Base-by-base conservation (phyloP, 2,888 invertebrate genomes). In the Cremastobaeus sp. region DNA sequence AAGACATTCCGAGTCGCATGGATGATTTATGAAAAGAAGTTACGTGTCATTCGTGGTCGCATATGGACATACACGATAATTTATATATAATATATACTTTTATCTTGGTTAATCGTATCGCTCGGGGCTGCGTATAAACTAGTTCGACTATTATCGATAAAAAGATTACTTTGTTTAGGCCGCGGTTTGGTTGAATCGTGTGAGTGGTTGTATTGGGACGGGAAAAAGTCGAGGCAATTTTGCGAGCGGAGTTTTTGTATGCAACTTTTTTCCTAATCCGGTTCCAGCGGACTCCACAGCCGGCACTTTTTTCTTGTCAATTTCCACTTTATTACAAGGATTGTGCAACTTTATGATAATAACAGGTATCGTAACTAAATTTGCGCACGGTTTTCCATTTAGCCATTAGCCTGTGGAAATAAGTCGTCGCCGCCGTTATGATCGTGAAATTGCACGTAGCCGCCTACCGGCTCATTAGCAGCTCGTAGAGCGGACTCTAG, bases 361-460 rank as follows among this genome's bases (percentile, higher is more conserved):
- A 30, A 50, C 32, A 21, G 34, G 43, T 41, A 37, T 48, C 37
- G 20, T 34, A 48, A 39, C 48, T 66, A 48, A 57, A 68, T 66
- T 41, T 45, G 17, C 8, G 11, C 1, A 14, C 18, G 35, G 66
- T 48, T 66, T 48, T 32, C 30, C 39, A 15, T 21, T 25, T 21
- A 41, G 37, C 39, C 54, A 66, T 76, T 60, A 69, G 69, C 20
- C 68, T 34, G 47, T 48, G 41, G 66, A 74, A 72, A 66, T 66
- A 82, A 83, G 79, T 54, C 73, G 79, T 79, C 77, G 76, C 37
- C 21, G 17, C 78, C 79, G 80, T 82, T 81, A 81, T 77, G 80
- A 79, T 81, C 76, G 78, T 77, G 78, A 82, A 83, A 83, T 82
- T 81, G 78, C 80, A 77, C 79, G 78, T 73, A 79, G 79, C 71